Evolutionary conservation across 2,797 vertebrate species (phyloP).

Genomic region (Lycodopsis pacificus): DNA sequence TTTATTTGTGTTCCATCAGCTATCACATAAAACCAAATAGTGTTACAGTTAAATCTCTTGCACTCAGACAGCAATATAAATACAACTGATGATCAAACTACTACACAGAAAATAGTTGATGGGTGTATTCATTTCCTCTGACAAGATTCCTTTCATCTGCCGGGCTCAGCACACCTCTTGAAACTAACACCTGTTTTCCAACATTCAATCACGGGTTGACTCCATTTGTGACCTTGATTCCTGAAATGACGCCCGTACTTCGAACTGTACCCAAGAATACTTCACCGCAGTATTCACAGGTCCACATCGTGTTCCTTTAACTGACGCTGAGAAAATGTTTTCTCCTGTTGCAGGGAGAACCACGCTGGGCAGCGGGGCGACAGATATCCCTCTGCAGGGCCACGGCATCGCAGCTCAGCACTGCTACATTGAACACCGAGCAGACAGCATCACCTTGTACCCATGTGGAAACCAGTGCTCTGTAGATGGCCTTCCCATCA

Average conservation of each 20-base stretch:
- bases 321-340: conserved; percentile 49
- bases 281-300: conserved; percentile 41
- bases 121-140: conserved; percentile 13
- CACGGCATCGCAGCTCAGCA: conserved; percentile 87
- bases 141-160: conserved; percentile 34
- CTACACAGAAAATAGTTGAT: conserved; percentile 15
- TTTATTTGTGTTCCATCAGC: not conserved
- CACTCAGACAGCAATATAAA: conserved; percentile 4
- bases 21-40: conserved; percentile 5
- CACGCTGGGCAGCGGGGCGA: conserved; percentile 87
- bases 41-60: not conserved
- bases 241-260: conserved; percentile 39
- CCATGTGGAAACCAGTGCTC: conserved; percentile 92
- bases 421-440: conserved; percentile 93
- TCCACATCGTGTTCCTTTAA: conserved; percentile 44
- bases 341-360: conserved; percentile 87
- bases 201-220: conserved; percentile 24
- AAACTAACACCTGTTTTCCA: conserved; percentile 57
- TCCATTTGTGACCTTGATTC: conserved; percentile 54
- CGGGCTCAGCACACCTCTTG: conserved; percentile 22
- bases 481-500: conserved; percentile 86
- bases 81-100: conserved; percentile 25
- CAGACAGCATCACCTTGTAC: conserved; percentile 88
- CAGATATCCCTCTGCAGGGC: conserved; percentile 92
- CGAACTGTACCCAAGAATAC: conserved; percentile 61